Evolutionary conservation across 2,888 invertebrate genomes (phyloP).

Genomic region (Isotomurus palustris): DNA sequence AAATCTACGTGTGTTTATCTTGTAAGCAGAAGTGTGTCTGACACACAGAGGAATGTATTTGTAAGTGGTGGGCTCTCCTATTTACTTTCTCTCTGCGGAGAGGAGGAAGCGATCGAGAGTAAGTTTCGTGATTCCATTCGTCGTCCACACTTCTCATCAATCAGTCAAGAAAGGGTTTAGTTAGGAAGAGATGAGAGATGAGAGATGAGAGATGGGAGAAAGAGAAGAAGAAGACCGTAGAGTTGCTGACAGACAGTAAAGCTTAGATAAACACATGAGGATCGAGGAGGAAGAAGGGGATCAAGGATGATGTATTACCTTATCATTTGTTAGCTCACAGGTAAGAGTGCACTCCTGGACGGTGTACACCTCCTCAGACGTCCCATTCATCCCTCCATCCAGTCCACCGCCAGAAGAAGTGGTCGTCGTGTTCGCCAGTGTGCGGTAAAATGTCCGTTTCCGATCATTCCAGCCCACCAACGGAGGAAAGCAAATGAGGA

Average conservation of each 20-base stretch:
- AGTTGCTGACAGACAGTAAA: neutral
- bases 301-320: conserved; percentile 52
- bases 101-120: no score
- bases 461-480: conserved; percentile 87
- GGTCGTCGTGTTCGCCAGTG: conserved; percentile 44
- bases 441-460: conserved; percentile 43
- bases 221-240: no score
- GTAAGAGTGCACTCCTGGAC: conserved; percentile 51
- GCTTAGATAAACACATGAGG: neutral
- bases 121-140: conserved; percentile 1
- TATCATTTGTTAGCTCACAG: conserved; percentile 87
- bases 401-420: conserved; percentile 14
- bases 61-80: no score
- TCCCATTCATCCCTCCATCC: neutral
- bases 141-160: neutral
- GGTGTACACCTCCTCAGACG: conserved; percentile 10
- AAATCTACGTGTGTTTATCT: no score
- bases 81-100: no score
- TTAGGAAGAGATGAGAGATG: no score
- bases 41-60: no score
- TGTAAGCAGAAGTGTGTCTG: no score
- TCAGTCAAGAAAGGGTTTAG: neutral
- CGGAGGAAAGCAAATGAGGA: conserved; percentile 94
- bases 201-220: no score
- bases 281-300: neutral